These are phyloP conservation scores for Andricus grossulariae DNA, from an alignment of 1,140 invertebrate genomes.

Conservation along the genomic window DNA sequence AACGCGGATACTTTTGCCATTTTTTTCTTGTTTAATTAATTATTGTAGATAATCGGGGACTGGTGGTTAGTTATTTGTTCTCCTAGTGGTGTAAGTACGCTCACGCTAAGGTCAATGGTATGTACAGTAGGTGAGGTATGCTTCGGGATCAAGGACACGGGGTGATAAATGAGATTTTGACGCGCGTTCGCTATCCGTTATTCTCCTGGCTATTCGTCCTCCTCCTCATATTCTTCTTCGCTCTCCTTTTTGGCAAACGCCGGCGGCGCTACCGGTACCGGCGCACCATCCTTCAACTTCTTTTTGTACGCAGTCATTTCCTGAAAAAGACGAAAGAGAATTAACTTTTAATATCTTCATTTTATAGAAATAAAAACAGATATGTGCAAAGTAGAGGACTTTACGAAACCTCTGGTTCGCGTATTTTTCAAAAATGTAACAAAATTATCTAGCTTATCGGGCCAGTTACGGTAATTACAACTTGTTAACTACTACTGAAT, in stretches of 20 bases:
- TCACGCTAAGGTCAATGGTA: slow-evolving; percentile 77
- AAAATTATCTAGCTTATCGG: too few species aligned
- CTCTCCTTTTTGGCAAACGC: slow-evolving; percentile 78
- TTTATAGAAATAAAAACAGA: neutral
- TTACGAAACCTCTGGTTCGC: too few species aligned
- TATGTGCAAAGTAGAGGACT: neutral
- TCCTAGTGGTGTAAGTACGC: slow-evolving; percentile 74
- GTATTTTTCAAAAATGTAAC: too few species aligned
- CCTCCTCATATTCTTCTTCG: slow-evolving; percentile 75
- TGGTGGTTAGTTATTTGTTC: slow-evolving; percentile 74
- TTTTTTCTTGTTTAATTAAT: slow-evolving; percentile 60
- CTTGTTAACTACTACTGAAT: too few species aligned
- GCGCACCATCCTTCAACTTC: slow-evolving; percentile 78
- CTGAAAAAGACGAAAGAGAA: slow-evolving; percentile 41
- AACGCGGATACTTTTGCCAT: slow-evolving; percentile 64
- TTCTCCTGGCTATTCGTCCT: slow-evolving; percentile 72
- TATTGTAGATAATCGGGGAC: slow-evolving; percentile 73
- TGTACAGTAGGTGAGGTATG: slow-evolving; percentile 77
- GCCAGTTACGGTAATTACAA: too few species aligned
- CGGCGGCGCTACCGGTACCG: slow-evolving; percentile 70
- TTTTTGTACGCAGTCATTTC: slow-evolving; percentile 88
- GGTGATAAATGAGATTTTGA: slow-evolving; percentile 73
- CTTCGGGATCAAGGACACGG: slow-evolving; percentile 75
- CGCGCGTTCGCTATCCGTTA: slow-evolving; percentile 57
- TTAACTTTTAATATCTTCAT: neutral